Evolutionary conservation across 2,888 invertebrate species (phyloP), one percentile per base, ranked within the genome.

Genomic region (Drosophila lutescens): DNA sequence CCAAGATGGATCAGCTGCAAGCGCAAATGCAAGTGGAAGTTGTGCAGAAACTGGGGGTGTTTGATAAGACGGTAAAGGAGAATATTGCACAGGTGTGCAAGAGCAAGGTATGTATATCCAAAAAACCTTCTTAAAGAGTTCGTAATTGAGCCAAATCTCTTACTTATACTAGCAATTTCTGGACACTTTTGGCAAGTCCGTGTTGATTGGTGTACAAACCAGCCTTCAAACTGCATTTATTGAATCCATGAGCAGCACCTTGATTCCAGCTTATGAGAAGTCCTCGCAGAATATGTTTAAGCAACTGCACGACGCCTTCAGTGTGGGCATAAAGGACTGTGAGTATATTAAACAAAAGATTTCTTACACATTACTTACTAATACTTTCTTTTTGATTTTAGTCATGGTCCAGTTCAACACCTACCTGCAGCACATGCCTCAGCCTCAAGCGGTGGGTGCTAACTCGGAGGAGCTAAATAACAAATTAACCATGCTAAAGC

Each of bases 251-350:
- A 93, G 94, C 47, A 95, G 95, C 76, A 94, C 95, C 75, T 93
- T 98, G 49, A 93, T 98, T 86, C 98, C 98, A 4, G 95, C 95
- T 36, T 96, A 98, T 93, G 98, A 98, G 91, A 95, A 95, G 90
- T 95, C 97, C 60, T 96, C 96, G 81, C 95, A 95, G 86, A 95
- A 95, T 89, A 96, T 99, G 94, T 98, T 98, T 91, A 94, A 95
- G 49, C 98, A 99, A 92, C 94, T 99, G 62, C 97, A 98, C 91
- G 96, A 96, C 55, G 95, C 96, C 17, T 99, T 98, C 92, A 95
- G 96, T 56, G 94, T 94, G 76, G 99, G 99, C 58, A 97, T 98
- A 8, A 96, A 95, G 90, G 98, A 98, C 92, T 98, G 98, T 98
- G 93, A 81, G 87, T 32, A 26, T 20, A 17, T n/a, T n/a, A 8